These are phyloP conservation scores for Monoplex corrugatus DNA, from an alignment of 2,888 invertebrate species.

Conservation along the genomic window DNA sequence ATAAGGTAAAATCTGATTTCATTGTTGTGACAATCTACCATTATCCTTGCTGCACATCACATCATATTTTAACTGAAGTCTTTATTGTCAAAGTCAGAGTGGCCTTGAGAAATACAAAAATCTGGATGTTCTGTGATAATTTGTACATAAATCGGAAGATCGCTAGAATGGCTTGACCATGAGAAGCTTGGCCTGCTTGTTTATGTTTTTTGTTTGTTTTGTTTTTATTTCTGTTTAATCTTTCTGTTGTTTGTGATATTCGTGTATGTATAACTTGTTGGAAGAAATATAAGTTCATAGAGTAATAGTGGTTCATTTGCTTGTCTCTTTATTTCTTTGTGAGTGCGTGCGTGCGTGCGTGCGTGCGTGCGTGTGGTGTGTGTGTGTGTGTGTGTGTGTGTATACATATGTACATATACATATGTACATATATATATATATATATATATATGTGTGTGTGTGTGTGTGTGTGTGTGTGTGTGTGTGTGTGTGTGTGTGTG, in stretches of 20 bases:
- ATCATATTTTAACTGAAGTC: no score
- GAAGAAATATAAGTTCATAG: no score
- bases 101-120: no score
- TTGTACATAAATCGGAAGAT: no score
- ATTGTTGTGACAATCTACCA: no score
- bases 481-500: background rate
- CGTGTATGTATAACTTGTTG: background rate
- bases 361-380: background rate
- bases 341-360: background rate
- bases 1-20: no score
- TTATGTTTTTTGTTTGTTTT: background rate
- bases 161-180: no score
- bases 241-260: background rate
- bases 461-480: conserved; percentile 10
- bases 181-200: background rate
- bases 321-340: background rate
- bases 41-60: no score
- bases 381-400: background rate
- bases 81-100: no score
- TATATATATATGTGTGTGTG: background rate
- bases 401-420: background rate
- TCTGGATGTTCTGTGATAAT: no score
- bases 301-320: no score
- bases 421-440: background rate
- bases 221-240: background rate